phyloP scores from a whole-genome alignment of 2,888 invertebrate species.

The Lasioglossum leucozonium region DNA sequence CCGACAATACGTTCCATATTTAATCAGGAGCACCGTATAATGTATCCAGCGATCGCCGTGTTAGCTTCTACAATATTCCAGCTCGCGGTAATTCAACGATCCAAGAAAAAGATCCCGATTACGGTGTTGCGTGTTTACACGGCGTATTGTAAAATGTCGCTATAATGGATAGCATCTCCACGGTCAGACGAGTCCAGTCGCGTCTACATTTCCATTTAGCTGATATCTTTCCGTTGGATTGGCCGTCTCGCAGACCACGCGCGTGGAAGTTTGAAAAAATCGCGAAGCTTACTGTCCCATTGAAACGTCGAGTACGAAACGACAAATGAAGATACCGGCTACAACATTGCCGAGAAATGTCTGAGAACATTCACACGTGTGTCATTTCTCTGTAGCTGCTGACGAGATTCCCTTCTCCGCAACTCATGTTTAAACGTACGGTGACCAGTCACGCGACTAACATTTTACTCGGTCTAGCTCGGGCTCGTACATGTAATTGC shows the following conservation, averaged over 20 bases:
- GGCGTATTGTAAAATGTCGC: neutral
- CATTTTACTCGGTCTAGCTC: constrained; percentile 32
- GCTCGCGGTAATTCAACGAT: neutral
- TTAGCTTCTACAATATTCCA: neutral
- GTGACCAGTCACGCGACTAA: constrained; percentile 51
- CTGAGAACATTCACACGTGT: constrained; percentile 57
- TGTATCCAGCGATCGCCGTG: neutral
- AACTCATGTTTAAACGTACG: constrained; percentile 4
- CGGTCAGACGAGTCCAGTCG: neutral
- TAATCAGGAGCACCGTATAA: neutral
- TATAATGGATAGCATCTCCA: neutral
- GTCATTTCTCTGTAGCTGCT: constrained; percentile 39
- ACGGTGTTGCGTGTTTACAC: constrained; percentile 1
- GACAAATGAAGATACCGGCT: neutral
- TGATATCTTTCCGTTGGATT: neutral
- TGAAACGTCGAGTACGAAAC: neutral
- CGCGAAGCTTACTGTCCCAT: neutral
- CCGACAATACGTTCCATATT: neutral
- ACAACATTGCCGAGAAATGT: constrained; percentile 1
- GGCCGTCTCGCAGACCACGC: neutral
- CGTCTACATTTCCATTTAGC: neutral
- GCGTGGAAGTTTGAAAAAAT: neutral
- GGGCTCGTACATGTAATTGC: constrained; percentile 42
- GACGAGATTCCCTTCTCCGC: constrained; percentile 26
- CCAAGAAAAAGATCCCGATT: neutral